Evolutionary conservation across 1,140 invertebrate genomes (phyloP).

Genomic region (Phthorimaea operculella): DNA sequence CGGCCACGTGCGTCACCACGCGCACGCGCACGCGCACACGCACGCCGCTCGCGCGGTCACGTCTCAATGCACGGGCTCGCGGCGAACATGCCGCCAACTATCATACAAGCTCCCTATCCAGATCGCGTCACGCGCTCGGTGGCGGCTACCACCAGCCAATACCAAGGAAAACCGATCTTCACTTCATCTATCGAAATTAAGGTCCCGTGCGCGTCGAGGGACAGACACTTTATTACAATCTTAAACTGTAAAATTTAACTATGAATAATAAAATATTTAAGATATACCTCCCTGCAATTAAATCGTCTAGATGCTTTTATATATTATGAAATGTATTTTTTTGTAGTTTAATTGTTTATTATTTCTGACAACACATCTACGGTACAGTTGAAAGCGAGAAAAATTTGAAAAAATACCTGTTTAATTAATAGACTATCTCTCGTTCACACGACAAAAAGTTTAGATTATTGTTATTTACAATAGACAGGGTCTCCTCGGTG

Average conservation of each 20-base stretch:
- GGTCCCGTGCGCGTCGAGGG: slow-evolving; percentile 35
- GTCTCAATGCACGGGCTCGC: not conserved
- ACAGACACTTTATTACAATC: slow-evolving; percentile 39
- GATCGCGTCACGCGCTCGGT: slow-evolving; percentile 33
- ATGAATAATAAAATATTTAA: slow-evolving; percentile 63
- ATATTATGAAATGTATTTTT: slow-evolving; percentile 63
- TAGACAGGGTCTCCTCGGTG: slow-evolving; percentile 36
- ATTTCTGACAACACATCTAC: slow-evolving; percentile 65
- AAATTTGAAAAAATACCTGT: slow-evolving; percentile 67
- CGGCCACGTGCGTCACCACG: too few species aligned
- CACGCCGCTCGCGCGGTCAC: not conserved
- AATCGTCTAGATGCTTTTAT: slow-evolving; percentile 60
- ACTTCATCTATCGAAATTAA: slow-evolving; percentile 35
- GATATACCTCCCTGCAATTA: slow-evolving; percentile 61
- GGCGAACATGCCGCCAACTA: not conserved
- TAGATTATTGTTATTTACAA: slow-evolving; percentile 63
- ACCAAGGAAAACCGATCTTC: slow-evolving; percentile 30
- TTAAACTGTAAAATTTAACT: slow-evolving; percentile 56
- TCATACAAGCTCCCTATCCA: slow-evolving; percentile 38
- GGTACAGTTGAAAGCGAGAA: slow-evolving; percentile 66
- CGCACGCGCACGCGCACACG: too few species aligned
- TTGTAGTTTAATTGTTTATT: slow-evolving; percentile 61
- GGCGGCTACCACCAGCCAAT: slow-evolving; percentile 20
- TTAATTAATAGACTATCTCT: slow-evolving; percentile 63
- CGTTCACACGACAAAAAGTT: slow-evolving; percentile 66